Evolutionary conservation across 1,140 invertebrate genomes (phyloP), one percentile per base, ranked within the genome.

Genomic region (Drosophila orosa): DNA sequence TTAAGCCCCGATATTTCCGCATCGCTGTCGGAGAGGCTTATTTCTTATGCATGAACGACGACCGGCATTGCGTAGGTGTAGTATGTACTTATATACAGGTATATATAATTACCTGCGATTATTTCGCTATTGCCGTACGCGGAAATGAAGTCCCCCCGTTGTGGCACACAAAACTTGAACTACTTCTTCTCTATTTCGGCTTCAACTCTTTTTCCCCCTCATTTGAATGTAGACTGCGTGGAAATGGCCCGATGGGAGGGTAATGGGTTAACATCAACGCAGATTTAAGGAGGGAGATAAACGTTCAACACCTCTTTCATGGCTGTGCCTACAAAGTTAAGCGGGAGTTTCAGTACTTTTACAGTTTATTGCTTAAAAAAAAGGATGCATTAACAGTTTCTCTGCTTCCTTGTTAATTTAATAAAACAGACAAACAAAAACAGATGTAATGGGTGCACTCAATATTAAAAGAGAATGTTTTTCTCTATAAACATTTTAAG

Each of bases 111-210:
- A 58, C 68, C 68, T 13, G 42, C 35, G 35, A 66, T 66, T 66
- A 66, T 66, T 58, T 72, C 25, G 40, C 17, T 6, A 22, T 56
- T 48, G 22, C 54, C 56, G 66, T 27, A 72, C 54, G 66, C 68
- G 66, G 68, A 72, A 72, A 72, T 17, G 13, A 17, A 71, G 50
- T 27, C 50, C 27, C 50, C 50, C 50, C 65, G 67, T n/a, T 25
- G 50, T 69, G 67, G 67, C 67, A 71, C 56, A 58, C 50, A 72
- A 69, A 72, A 72, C 66, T 71, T 71, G 68, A 71, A 71, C 68
- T 71, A 58, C 68, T 71, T 71, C 40, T 71, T 52, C 50, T 54
- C 50, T 22, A 24, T 54, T 35, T 40, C 39, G 19, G 27, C 10
- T 10, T 10, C 13, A 12, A 10, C 47, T 25, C 42, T 27, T 48